Conservation (phyloP, 2,888 invertebrate genomes). For the Tryphoninae sp. region DNA sequence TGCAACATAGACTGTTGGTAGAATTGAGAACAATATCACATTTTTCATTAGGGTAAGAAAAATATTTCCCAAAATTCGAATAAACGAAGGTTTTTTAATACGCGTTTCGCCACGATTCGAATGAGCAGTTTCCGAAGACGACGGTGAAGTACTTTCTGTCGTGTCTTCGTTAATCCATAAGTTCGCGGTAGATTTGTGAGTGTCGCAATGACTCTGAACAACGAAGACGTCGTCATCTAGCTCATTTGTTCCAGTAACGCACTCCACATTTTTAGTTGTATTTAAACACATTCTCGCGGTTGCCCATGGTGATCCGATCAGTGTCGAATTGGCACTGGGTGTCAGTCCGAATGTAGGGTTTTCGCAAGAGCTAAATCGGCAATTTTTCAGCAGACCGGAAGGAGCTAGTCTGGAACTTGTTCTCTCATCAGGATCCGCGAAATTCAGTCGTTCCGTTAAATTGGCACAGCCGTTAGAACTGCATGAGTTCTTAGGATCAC, state of each 20-base stretch:
- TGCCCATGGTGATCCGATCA: slow-evolving; percentile 10
- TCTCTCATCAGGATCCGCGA: slow-evolving; percentile 25
- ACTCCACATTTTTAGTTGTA: slow-evolving; percentile 11
- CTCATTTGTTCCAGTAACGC: not conserved
- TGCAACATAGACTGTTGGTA: slow-evolving; percentile 70
- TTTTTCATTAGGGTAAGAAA: slow-evolving; percentile 67
- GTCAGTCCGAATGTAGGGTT: slow-evolving; percentile 18
- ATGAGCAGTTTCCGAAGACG: not conserved
- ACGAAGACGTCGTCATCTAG: slow-evolving; percentile 21
- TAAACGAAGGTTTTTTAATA: slow-evolving; percentile 11
- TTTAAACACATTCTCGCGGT: not conserved
- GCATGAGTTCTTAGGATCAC: slow-evolving; percentile 23
- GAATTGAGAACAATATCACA: slow-evolving; percentile 69
- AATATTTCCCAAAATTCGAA: slow-evolving; percentile 48
- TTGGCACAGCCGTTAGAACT: slow-evolving; percentile 22
- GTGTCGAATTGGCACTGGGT: slow-evolving; percentile 18
- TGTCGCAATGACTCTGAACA: not conserved
- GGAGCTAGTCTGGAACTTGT: not conserved
- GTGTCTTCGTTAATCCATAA: slow-evolving; percentile 31
- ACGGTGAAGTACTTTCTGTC: not conserved
- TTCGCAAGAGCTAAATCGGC: slow-evolving; percentile 10
- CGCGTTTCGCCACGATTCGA: not conserved
- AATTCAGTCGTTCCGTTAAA: not conserved
- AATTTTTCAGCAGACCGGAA: not conserved
- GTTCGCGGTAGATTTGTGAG: slow-evolving; percentile 41